Base-by-base conservation (phyloP, 2,797 vertebrate species). In the Lophura swinhoii region DNA sequence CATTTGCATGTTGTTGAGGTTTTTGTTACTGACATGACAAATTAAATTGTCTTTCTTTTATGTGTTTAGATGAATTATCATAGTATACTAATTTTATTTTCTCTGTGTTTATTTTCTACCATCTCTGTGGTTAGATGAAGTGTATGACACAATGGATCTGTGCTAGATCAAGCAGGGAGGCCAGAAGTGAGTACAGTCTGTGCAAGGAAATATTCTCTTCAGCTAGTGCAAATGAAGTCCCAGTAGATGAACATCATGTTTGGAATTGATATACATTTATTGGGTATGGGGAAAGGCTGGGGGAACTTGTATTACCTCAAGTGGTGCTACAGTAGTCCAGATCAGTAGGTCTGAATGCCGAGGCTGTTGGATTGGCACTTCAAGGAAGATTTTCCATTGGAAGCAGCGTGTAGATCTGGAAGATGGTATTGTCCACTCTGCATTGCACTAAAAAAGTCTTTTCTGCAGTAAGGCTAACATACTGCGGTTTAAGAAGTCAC, bases 111-210 rank as follows among this genome's bases (percentile, higher is more conserved):
- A 6, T 73, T 75, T 84, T n/a, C 64, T 86, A 14, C 55, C 15
- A 29, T n/a, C 29, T 87, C 55, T 29, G 6, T 16, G 55, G 46
- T 41, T 71, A 7, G 10, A 13, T 11, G 69, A 72, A 91, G 35
- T 7, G 2, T 2, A 12, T 41, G 46, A 35, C 0, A 0, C 20
- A 35, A 12, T 41, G n/a, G 44, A 66, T 74, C 85, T 12, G 6
- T 2, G 2, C 29, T 39, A 41, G 48, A 46, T 79, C 29, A 29
- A 20, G 59, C 33, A 51, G 29, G 49, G 35, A 1, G 12, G 31
- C 24, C 35, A 46, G 67, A 53, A 49, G 46, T 17, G 22, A 85
- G n/a, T 16, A 35, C 44, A 70, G 18, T 74, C 24, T 15, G 10
- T 51, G 28, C n/a, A 44, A 53, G 15, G 9, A 33, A 24, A 35